Conservation (phyloP, 2,888 invertebrate species). For the Caenorhabditis imperialis region DNA sequence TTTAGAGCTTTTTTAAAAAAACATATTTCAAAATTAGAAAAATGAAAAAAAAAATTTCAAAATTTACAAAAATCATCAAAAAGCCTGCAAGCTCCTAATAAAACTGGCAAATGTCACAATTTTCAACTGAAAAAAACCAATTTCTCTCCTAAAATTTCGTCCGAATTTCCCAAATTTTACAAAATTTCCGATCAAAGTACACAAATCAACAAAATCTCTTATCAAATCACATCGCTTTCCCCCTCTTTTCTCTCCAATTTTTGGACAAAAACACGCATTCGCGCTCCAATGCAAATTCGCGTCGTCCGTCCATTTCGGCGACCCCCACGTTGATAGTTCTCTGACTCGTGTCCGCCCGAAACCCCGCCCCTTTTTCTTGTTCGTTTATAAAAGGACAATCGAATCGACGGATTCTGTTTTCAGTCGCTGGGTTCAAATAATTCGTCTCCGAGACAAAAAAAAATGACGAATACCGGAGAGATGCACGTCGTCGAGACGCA, state of each 20-base stretch:
- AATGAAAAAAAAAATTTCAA: no score
- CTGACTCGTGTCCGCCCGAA: conserved; percentile 12
- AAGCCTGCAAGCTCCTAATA: no score
- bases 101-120: no score
- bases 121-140: no score
- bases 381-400: conserved; percentile 16
- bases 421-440: background rate
- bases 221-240: background rate
- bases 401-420: no score
- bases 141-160: no score
- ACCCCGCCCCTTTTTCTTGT: conserved; percentile 27
- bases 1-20: no score
- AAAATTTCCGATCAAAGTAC: conserved; percentile 3
- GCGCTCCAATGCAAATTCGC: background rate
- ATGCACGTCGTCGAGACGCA: conserved; percentile 8
- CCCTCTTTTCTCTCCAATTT: background rate
- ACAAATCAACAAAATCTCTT: background rate
- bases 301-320: background rate
- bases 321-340: conserved; percentile 48
- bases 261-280: conserved; percentile 1
- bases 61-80: no score
- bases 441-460: no score
- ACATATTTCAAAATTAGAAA: no score
- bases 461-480: conserved; percentile 39
- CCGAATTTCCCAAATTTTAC: no score